Base-by-base conservation (phyloP, 1,140 invertebrate genomes). In the Drosophila littoralis region DNA sequence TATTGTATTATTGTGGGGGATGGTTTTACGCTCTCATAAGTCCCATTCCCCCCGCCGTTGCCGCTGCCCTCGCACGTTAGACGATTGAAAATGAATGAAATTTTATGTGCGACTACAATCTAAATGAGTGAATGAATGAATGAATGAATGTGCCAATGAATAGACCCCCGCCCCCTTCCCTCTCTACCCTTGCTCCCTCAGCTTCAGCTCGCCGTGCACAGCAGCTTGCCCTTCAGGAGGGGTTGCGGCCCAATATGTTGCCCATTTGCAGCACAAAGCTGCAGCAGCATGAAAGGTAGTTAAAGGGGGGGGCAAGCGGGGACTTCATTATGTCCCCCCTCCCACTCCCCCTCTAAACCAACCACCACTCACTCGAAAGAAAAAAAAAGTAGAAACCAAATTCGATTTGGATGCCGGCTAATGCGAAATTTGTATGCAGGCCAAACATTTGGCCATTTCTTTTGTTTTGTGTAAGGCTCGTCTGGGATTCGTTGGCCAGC, bases 341-440 rank as follows among this genome's bases (percentile, higher is more conserved):
- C 22, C 17, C 22, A 33, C 55, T 50, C 12, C 15, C 10, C 7
- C 42, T 6, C 5, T 4, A 28, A 28, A 28, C 22, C 22, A 28
- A 3, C 2, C 22, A 28, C 4, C 22, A 28, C 0, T 2, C 36
- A 9, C 2, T 46, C 45, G 45, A 36, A 55, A 38, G 45, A 38
- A 51, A 40, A 28, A 40, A 38, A 28, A 28, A 28, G 0, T 28
- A 6, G 22, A 28, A 28, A 28, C 48, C 7, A 68, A 76, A 71
- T 77, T 69, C 71, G 71, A 71, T 75, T 70, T 82, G 54, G 75
- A 66, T 82, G 64, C 54, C 59, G 52, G 81, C 74, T 85, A 85
- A 85, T 85, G 81, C 72, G 74, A 85, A 86, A 85, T 85, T 85
- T 85, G 81, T 85, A 85, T 85, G 81, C 81, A 86, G 75, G 52